These are phyloP conservation scores for Lampropteryx suffumata DNA, from an alignment of 2,888 invertebrate species.

Conservation along the genomic window DNA sequence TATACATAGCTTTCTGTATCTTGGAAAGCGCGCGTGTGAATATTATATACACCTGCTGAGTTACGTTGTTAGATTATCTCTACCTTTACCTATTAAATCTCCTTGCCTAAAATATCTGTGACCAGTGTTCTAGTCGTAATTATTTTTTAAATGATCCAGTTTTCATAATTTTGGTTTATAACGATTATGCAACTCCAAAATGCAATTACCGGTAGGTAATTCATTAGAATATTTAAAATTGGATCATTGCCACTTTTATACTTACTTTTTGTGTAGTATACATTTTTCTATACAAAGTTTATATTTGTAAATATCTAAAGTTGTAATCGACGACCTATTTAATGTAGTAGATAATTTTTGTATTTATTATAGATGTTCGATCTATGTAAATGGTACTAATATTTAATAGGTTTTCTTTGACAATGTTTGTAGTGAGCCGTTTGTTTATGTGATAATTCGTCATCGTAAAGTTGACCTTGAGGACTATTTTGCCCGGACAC, in stretches of 20 bases:
- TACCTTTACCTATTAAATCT: constrained; percentile 51
- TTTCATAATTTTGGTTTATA: constrained; percentile 42
- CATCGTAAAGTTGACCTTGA: constrained; percentile 1
- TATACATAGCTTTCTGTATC: constrained; percentile 47
- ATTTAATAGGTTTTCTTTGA: constrained; percentile 40
- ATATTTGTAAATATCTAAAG: constrained; percentile 60
- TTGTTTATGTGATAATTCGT: constrained; percentile 36
- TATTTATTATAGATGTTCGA: constrained; percentile 50
- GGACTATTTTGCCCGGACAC: background rate
- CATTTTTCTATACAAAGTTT: constrained; percentile 52
- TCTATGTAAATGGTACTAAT: constrained; percentile 58
- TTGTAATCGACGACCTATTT: constrained; percentile 47
- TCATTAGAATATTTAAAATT: constrained; percentile 39
- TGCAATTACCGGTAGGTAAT: constrained; percentile 36
- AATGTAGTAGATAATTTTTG: constrained; percentile 47
- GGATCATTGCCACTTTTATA: constrained; percentile 47
- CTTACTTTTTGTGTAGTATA: constrained; percentile 52
- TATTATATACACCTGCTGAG: constrained; percentile 41
- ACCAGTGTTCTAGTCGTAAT: constrained; percentile 77
- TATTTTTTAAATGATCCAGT: constrained; percentile 51
- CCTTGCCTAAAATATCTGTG: constrained; percentile 75
- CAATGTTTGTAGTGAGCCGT: constrained; percentile 40
- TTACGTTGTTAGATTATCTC: constrained; percentile 40
- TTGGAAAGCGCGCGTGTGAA: constrained; percentile 43
- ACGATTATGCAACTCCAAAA: constrained; percentile 8